These are phyloP conservation scores for Eretmocerus hayati DNA, from an alignment of 2,888 invertebrate species.

Conservation along the genomic window DNA sequence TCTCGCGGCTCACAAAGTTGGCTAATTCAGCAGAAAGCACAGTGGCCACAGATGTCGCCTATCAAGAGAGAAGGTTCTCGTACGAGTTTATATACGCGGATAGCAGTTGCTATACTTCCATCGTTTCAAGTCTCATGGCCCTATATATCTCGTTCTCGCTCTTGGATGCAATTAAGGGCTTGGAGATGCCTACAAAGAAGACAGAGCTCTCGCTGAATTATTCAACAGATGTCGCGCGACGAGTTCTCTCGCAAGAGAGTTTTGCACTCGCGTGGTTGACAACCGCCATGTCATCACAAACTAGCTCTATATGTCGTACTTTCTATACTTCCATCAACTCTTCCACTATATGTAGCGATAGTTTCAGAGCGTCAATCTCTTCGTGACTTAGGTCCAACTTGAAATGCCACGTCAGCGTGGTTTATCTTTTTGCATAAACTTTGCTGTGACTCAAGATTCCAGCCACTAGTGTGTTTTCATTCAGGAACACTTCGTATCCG, in stretches of 20 bases:
- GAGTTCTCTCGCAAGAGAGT: background rate
- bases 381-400: too few species aligned
- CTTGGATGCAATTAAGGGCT: constrained; percentile 32
- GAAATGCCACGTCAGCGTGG: too few species aligned
- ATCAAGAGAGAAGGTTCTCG: constrained; percentile 18
- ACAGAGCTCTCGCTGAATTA: constrained; percentile 39
- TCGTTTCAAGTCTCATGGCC: constrained; percentile 5
- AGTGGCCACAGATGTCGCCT: constrained; percentile 22
- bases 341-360: too few species aligned
- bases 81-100: constrained; percentile 20
- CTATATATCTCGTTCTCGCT: background rate
- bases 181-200: constrained; percentile 31
- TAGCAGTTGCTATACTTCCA: background rate
- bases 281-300: too few species aligned
- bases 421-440: too few species aligned
- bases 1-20: constrained; percentile 14
- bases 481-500: too few species aligned
- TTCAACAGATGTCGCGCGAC: constrained; percentile 42
- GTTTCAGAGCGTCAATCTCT: too few species aligned
- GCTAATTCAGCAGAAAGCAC: constrained; percentile 19
- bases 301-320: too few species aligned
- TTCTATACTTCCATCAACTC: too few species aligned
- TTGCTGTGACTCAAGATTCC: too few species aligned
- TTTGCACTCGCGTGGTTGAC: too few species aligned
- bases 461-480: too few species aligned